Percentiles rank a stretch among this genome's conserved stretches.
Evolutionary conservation across 30 jellyfish, hydroid and myxozoan genomes (phyloP).

Genomic region (Phacellophora camtschatica): DNA sequence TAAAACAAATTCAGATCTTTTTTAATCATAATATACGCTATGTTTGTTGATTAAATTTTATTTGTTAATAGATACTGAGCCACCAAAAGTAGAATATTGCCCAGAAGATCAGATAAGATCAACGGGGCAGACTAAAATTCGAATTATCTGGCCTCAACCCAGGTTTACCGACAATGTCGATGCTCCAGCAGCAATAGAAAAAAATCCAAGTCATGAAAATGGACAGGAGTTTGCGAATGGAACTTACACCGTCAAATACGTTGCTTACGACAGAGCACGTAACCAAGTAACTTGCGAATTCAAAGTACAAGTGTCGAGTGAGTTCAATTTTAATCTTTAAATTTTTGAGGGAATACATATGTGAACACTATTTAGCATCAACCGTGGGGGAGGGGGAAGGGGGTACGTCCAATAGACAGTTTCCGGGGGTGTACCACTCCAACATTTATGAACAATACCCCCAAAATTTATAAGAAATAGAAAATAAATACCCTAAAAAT

Average conservation of each 20-base stretch:
- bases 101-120: conserved; percentile 61
- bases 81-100: conserved; percentile 81
- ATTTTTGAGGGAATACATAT: too few species aligned
- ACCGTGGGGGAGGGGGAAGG: too few species aligned
- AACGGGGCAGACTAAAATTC: conserved; percentile 55
- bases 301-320: conserved; percentile 80
- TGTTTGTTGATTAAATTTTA: too few species aligned
- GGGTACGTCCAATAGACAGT: too few species aligned
- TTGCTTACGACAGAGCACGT: conserved; percentile 66
- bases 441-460: too few species aligned
- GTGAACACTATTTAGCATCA: not conserved
- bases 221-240: conserved; percentile 77
- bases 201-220: conserved; percentile 54
- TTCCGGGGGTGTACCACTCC: too few species aligned
- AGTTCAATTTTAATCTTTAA: not conserved
- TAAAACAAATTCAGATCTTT: too few species aligned
- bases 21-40: too few species aligned
- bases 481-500: too few species aligned
- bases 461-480: too few species aligned
- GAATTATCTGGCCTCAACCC: conserved; percentile 81
- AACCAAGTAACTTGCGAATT: conserved; percentile 80
- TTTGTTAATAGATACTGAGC: conserved; percentile 68
- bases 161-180: conserved; percentile 88
- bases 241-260: conserved; percentile 23
- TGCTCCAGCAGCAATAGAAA: conserved; percentile 1